These are phyloP conservation scores for Dryadula phaetusa DNA, from an alignment of 2,888 invertebrate genomes.

Conservation along the genomic window DNA sequence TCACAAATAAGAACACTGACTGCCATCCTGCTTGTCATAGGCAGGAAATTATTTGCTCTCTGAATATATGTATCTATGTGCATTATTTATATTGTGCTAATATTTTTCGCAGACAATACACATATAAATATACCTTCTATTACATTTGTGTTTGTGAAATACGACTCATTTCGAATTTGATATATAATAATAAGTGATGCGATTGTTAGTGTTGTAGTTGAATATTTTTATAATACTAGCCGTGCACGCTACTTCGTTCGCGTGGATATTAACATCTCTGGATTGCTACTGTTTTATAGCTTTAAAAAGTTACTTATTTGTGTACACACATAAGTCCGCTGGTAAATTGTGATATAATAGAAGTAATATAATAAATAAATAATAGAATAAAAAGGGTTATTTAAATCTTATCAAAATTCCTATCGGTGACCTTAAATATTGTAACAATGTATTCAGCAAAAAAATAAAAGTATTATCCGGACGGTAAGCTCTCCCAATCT, in stretches of 20 bases:
- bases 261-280: too few relatives aligned
- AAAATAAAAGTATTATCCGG: background rate
- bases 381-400: too few relatives aligned
- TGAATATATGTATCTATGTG: slow-evolving; percentile 7
- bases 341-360: too few relatives aligned
- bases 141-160: background rate
- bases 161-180: background rate
- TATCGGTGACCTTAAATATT: background rate
- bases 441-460: background rate
- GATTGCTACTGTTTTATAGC: too few relatives aligned
- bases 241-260: too few relatives aligned
- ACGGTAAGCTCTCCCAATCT: background rate
- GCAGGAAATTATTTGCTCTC: slow-evolving; percentile 24
- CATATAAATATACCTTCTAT: background rate
- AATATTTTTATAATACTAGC: too few relatives aligned
- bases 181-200: too few relatives aligned
- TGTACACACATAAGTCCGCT: too few relatives aligned
- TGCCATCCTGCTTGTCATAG: slow-evolving; percentile 15
- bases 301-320: too few relatives aligned
- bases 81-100: slow-evolving; percentile 16
- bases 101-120: background rate
- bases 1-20: background rate
- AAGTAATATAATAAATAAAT: too few relatives aligned
- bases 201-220: too few relatives aligned
- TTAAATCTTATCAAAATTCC: too few relatives aligned